These are phyloP conservation scores for Micromesistius poutassou DNA, from an alignment of 2,797 vertebrate genomes.

Conservation along the genomic window DNA sequence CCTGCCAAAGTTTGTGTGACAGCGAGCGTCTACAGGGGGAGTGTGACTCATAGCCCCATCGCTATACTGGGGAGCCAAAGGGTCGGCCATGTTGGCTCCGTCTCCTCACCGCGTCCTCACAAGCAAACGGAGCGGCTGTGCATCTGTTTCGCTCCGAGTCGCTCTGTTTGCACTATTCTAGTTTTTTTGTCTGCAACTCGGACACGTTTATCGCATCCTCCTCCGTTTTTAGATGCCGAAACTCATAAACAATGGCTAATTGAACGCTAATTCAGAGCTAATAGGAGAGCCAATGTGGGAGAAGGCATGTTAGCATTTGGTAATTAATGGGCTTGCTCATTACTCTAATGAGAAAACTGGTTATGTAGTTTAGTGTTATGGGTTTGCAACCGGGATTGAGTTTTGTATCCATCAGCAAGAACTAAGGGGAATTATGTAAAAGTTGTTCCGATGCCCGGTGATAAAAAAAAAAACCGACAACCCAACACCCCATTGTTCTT, in stretches of 20 bases:
- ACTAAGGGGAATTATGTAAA: background rate
- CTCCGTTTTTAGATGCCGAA: slow-evolving; percentile 41
- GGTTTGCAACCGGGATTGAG: slow-evolving; percentile 14
- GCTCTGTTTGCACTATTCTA: slow-evolving; percentile 32
- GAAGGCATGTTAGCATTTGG: slow-evolving; percentile 47
- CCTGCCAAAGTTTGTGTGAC: slow-evolving; percentile 43
- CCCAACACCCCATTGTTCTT: background rate
- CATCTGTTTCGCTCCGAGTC: slow-evolving; percentile 40
- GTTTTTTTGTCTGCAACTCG: slow-evolving; percentile 13
- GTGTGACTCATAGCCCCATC: slow-evolving; percentile 61
- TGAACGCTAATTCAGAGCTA: slow-evolving; percentile 58
- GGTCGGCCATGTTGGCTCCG: slow-evolving; percentile 49
- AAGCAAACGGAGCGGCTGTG: slow-evolving; percentile 18
- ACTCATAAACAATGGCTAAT: slow-evolving; percentile 53
- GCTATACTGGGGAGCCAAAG: slow-evolving; percentile 43
- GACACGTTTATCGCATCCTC: slow-evolving; percentile 31
- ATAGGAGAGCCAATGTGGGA: slow-evolving; percentile 53
- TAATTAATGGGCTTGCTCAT: slow-evolving; percentile 53
- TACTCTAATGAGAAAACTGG: slow-evolving; percentile 42
- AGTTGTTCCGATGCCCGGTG: background rate
- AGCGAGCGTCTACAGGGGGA: slow-evolving; percentile 49
- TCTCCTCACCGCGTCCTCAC: slow-evolving; percentile 27
- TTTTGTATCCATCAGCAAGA: slow-evolving; percentile 10
- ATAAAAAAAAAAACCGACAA: background rate
- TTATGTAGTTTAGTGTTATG: slow-evolving; percentile 22